phyloP scores from a whole-genome alignment of 2,797 vertebrate genomes.

The Leucoraja ocellata region DNA sequence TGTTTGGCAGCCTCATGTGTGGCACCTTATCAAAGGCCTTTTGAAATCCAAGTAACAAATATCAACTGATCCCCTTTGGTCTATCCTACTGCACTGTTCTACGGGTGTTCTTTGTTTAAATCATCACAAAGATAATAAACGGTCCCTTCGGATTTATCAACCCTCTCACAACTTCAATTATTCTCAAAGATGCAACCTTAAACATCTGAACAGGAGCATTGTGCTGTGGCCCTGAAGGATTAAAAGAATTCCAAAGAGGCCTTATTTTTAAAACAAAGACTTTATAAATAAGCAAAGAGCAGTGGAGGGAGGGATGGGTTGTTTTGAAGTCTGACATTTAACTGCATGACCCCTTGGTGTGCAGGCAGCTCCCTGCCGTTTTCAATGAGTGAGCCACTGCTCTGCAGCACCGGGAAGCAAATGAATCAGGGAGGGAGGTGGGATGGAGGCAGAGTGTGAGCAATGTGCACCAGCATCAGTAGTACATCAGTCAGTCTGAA shows the following conservation, averaged over 20 bases:
- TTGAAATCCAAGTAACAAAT: no score
- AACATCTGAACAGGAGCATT: neutral
- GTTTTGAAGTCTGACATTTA: constrained; percentile 36
- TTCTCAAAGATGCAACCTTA: neutral
- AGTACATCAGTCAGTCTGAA: neutral
- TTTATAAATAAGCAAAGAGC: neutral
- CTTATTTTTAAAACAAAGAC: constrained; percentile 1
- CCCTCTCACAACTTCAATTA: neutral
- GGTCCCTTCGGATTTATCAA: neutral
- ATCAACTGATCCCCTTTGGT: no score
- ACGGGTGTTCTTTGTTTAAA: neutral
- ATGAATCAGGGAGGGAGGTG: neutral
- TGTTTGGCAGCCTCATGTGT: no score
- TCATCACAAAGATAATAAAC: neutral
- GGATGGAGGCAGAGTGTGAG: neutral
- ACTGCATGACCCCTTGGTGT: neutral
- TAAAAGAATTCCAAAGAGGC: neutral
- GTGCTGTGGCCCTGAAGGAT: neutral
- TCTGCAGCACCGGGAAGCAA: neutral
- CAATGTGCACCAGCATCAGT: neutral
- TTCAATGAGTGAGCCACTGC: neutral
- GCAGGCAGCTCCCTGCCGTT: neutral
- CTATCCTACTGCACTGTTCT: no score
- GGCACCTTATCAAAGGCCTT: no score
- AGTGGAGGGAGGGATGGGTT: neutral